Evolutionary conservation across 1,140 invertebrate genomes (phyloP).

Genomic region (Apis florea): DNA sequence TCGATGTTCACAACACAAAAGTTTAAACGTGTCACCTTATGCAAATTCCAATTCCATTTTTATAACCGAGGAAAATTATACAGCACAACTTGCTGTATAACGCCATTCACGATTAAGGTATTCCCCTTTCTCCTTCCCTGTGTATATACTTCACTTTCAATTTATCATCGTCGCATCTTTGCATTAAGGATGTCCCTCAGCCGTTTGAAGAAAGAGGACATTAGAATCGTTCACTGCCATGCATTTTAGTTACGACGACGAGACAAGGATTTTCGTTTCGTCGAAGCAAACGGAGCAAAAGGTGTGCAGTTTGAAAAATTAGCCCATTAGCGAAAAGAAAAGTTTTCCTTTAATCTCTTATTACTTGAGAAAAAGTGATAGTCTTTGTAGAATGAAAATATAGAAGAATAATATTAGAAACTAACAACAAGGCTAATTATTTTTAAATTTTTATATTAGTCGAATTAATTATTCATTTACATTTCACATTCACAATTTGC

Average conservation of each 20-base stretch:
- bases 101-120: background rate
- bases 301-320: background rate
- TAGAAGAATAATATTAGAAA: too few relatives aligned
- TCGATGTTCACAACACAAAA: too few relatives aligned
- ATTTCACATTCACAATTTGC: too few relatives aligned
- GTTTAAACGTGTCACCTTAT: background rate
- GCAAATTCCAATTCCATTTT: background rate
- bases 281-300: background rate
- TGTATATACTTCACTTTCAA: background rate
- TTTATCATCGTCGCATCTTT: constrained; percentile 1
- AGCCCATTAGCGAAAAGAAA: background rate
- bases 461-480: too few relatives aligned
- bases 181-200: background rate
- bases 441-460: too few relatives aligned
- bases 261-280: background rate
- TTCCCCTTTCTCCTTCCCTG: background rate
- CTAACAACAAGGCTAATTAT: too few relatives aligned
- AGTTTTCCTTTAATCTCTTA: too few relatives aligned
- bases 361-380: too few relatives aligned
- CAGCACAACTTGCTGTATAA: background rate
- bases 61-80: background rate
- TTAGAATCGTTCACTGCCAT: background rate
- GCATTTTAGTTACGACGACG: background rate
- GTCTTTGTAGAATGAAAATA: too few relatives aligned
- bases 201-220: background rate